Base-by-base conservation (phyloP, 2,888 invertebrate genomes). In the Idaea biselata region DNA sequence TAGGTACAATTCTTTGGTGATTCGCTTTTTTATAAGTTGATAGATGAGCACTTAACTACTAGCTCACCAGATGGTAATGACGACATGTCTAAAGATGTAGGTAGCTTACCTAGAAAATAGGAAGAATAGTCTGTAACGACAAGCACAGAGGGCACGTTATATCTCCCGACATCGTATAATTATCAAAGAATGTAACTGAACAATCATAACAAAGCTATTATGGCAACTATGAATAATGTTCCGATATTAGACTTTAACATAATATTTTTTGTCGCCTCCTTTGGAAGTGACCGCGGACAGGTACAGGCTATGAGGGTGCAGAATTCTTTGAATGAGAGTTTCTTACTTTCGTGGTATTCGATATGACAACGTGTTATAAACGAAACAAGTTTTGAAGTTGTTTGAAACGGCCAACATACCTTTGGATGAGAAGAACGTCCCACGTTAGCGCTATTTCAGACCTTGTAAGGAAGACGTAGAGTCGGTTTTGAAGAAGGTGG, bases 151-250 rank as follows among this genome's bases (percentile, higher is more conserved):
- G 72, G 75, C 75, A 78, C 67, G 77, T 77, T 77, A 74, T 64
- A 72, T 73, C 72, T 74, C 60, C 62, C 55, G 55, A 69, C 78
- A 76, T 77, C 80, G 78, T 74, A 81, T 83, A 83, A 87, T 86
- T 83, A 85, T 77, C 83, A 80, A 80, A 78, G 84, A 86, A 86
- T 87, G 79, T 87, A 79, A 80, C 83, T 79, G 80, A 87, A 89
- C 86, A 89, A 89, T 87, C 88, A 90, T 88, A 92, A 91, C 91
- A 91, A 89, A 89, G 87, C 86, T 87, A 89, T 91, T 89, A 88
- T 88, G 81, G 85, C 80, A 84, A 80, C 85, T 86, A 87, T 89
- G 87, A 89, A 90, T 87, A 91, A 91, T 89, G 85, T 82, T 79
- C 80, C 76, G 83, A 87, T 88, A 89, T 89, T 84, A 85, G 80